phyloP scores from a whole-genome alignment of 2,113 vertebrate genomes.

The Gobiocypris rarus region DNA sequence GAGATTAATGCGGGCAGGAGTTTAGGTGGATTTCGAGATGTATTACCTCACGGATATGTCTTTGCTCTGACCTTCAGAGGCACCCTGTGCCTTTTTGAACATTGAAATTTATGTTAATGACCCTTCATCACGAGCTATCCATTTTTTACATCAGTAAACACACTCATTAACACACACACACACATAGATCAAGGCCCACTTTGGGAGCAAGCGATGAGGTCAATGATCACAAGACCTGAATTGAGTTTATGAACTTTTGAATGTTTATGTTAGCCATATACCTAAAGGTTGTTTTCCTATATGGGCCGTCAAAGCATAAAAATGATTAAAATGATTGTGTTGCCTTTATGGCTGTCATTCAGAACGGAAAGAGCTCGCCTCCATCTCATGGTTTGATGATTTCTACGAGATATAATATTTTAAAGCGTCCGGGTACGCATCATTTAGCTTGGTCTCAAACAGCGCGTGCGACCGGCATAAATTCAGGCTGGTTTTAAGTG shows the following conservation, averaged over 20 bases:
- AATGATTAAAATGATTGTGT: constrained; percentile 24
- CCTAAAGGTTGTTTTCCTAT: neutral
- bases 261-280: constrained; percentile 15
- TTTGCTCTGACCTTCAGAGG: constrained; percentile 51
- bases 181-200: neutral
- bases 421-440: constrained; percentile 4
- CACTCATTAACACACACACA: neutral
- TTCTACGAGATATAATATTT: constrained; percentile 35
- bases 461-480: neutral
- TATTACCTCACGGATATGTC: constrained; percentile 7
- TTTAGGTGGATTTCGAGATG: constrained; percentile 22
- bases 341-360: constrained; percentile 34
- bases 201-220: neutral
- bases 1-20: constrained; percentile 34
- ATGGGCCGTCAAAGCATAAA: constrained; percentile 6
- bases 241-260: neutral
- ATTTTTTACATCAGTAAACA: constrained; percentile 46
- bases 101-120: constrained; percentile 55
- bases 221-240: neutral
- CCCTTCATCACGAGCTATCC: constrained; percentile 20
- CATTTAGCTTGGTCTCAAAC: constrained; percentile 30
- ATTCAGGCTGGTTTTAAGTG: neutral
- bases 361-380: constrained; percentile 12
- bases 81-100: constrained; percentile 16
- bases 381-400: constrained; percentile 25